These are phyloP conservation scores for Argynnis bischoffii DNA, from an alignment of 2,888 invertebrate genomes.

Conservation along the genomic window DNA sequence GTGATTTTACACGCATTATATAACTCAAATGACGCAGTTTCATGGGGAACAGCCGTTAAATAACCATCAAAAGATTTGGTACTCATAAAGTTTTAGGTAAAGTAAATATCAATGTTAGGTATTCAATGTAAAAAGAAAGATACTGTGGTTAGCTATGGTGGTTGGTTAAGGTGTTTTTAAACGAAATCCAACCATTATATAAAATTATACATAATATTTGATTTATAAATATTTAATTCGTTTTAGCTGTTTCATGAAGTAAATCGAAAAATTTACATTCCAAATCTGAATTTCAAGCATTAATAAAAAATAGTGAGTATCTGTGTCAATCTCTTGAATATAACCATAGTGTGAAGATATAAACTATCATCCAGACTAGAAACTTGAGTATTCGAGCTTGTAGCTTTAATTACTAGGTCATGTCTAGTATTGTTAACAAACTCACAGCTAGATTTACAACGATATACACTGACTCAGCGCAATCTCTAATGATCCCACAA, in stretches of 20 bases:
- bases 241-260: background rate
- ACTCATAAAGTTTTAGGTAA: slow-evolving; percentile 55
- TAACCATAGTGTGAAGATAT: too few species aligned
- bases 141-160: too few species aligned
- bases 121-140: too few species aligned
- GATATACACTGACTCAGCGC: slow-evolving; percentile 52
- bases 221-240: background rate
- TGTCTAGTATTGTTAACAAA: too few species aligned
- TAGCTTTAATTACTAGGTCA: background rate
- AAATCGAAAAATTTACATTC: background rate
- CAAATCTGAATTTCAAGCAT: too few species aligned
- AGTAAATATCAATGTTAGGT: slow-evolving; percentile 47
- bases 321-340: too few species aligned
- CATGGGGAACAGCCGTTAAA: slow-evolving; percentile 50
- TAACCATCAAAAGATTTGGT: slow-evolving; percentile 47
- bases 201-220: background rate
- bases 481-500: slow-evolving; percentile 44
- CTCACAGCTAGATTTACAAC: slow-evolving; percentile 50
- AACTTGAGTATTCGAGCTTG: background rate
- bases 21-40: slow-evolving; percentile 45
- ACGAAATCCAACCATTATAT: background rate
- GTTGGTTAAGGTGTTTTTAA: too few species aligned
- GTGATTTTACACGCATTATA: slow-evolving; percentile 47
- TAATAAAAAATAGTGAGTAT: too few species aligned
- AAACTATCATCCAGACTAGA: too few species aligned